Base-by-base conservation (phyloP, 1,140 invertebrate genomes). In the Paraescarpia echinospica region DNA sequence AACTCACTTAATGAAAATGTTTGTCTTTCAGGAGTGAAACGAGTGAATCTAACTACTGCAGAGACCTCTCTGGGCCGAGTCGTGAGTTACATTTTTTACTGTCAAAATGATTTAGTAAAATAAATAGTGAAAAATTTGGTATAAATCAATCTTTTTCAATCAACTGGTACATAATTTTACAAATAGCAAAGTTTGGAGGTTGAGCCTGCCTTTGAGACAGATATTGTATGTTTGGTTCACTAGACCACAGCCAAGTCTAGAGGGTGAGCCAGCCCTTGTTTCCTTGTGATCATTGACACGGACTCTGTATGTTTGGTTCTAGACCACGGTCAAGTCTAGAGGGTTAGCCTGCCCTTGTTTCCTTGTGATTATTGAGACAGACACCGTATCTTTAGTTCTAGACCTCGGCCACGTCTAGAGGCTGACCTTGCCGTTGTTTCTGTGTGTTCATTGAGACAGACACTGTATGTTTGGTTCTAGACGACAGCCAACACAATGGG, bases 31-130 rank as follows among this genome's bases (percentile, higher is more conserved):
- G 95, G 95, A 18, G 93, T 94, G 93, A 95, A 95, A 91, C 94
- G 94, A 48, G 94, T 94, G 51, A 95, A 94, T 14, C 93, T 94
- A 5, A 95, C 95, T 27, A 94, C 95, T 92, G 95, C 95, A 41
- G 95, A 94, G 35, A 95, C 95, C 33, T 95, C 95, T 14, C 93
- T 95, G 1, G 95, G 95, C 35, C 93, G 95, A 93, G 93, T 95
- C 93, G 95, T 95, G 93, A 94, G 94, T 93, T 90, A 34, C 90
- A 90, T 34, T 90, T 90, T 2, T 90, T 12, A 51, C 59, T 27
- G 22, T 77, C 22, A 18, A 77, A 77, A 27, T 27, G 59, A 77
- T 77, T 77, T 27, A 27, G 4, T 77, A 31, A 77, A 77, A 77
- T 18, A 27, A 77, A 77, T 18, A 27, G 22, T 77, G 22, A 77